Evolutionary conservation across 2,888 invertebrate species (phyloP), one percentile per base, ranked within the genome.

Genomic region (Brenthis ino): DNA sequence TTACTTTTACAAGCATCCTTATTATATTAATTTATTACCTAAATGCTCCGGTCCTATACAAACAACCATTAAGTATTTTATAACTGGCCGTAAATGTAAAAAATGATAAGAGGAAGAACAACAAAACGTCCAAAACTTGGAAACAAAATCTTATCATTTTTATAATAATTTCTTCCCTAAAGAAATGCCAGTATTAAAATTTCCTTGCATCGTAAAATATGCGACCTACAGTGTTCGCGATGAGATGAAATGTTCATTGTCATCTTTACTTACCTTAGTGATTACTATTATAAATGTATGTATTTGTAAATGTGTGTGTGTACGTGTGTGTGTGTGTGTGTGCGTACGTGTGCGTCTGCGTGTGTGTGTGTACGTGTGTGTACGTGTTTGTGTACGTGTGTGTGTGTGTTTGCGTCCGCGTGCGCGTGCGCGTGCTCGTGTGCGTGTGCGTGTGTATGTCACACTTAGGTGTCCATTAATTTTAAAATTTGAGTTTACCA

Each of bases 151-250:
- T 47, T 55, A 54, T 47, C 55, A 64, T 64, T 64, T 55, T 48
- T 55, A 2, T 64, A 24, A 64, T 56, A 48, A 51, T 48, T 55
- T 55, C 64, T n/a, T 11, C n/a, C 28, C 64, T 48, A 28, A n/a
- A 48, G 64, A 65, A 69, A 55, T 60, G 33, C 51, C 8, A 37
- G 53, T 69, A 69, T 69, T 66, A 66, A 66, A 69, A 69, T 63
- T 66, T 69, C 54, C 50, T 53, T 16, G 28, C 61, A 53, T 54
- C 43, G 56, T 43, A 56, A 56, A 61, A 65, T 66, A 57, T 57
- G 65, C 47, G 54, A 66, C 47, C 61, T 16, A 24, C 43, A 51
- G 6, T 67, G 13, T 16, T 53, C n/a, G n/a, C 14, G n/a, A 16
- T 16, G 51, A 16, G n/a, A 16, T n/a, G 0, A n/a, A 50, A 8